Conservation (phyloP, 2,113 vertebrate species). For the Lethenteron camtschaticum region DNA sequence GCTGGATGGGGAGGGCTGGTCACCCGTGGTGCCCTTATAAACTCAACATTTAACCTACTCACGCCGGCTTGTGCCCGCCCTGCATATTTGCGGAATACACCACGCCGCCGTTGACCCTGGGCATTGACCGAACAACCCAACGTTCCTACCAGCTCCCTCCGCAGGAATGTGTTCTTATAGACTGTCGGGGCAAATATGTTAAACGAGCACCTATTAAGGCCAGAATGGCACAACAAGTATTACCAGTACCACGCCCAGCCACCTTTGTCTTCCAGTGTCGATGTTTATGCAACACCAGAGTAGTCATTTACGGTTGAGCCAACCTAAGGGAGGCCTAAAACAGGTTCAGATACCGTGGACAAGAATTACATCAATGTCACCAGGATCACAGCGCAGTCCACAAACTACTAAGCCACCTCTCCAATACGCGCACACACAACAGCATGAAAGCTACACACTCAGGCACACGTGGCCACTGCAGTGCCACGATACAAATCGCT, state of each 20-base stretch:
- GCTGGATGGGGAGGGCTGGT: no score
- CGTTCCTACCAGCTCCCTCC: no score
- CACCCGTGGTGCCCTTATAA: no score
- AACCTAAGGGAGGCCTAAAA: no score
- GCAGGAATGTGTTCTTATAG: no score
- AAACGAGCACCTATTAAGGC: not conserved
- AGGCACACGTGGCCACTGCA: not conserved
- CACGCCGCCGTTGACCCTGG: no score
- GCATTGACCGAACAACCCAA: no score
- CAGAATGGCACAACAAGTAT: not conserved
- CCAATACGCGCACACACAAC: not conserved
- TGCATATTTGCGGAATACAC: no score
- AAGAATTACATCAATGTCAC: not conserved
- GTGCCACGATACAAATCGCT: conserved; percentile 7
- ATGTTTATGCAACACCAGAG: not conserved
- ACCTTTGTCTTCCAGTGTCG: not conserved
- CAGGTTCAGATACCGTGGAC: not conserved
- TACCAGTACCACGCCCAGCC: not conserved
- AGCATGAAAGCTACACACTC: not conserved
- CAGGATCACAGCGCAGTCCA: not conserved
- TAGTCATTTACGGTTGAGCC: no score
- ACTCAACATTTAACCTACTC: no score
- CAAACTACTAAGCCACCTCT: no score
- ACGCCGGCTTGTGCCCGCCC: no score
- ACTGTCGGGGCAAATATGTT: not conserved